Evolutionary conservation across 1,140 invertebrate species (phyloP).

Genomic region (Nasonia giraulti): DNA sequence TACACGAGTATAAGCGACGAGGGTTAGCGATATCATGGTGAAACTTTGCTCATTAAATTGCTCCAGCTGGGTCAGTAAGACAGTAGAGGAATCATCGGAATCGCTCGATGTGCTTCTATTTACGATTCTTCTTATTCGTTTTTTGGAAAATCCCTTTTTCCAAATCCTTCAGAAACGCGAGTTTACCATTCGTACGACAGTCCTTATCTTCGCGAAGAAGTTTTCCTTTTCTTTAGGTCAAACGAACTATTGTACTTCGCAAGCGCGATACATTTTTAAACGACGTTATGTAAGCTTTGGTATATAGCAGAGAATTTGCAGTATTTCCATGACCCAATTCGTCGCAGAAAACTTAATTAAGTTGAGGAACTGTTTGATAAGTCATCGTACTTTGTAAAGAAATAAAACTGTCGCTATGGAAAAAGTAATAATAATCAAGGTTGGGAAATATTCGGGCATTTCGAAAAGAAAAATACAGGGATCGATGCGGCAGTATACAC

Average conservation of each 20-base stretch:
- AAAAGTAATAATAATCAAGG: too few species aligned
- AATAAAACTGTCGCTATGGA: too few species aligned
- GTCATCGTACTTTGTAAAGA: not conserved
- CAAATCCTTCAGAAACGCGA: not conserved
- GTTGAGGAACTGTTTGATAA: not conserved
- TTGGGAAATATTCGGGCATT: not conserved
- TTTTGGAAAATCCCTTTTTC: not conserved
- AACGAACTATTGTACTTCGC: not conserved
- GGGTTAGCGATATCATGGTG: constrained; percentile 2
- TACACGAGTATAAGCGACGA: not conserved
- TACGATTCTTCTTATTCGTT: not conserved
- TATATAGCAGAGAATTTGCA: not conserved
- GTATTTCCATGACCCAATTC: not conserved
- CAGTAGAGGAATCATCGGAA: constrained; percentile 18
- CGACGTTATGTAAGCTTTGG: not conserved
- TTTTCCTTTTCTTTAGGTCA: not conserved
- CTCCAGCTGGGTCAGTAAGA: not conserved
- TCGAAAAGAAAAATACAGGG: not conserved
- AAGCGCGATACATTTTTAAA: not conserved
- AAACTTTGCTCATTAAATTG: constrained; percentile 32
- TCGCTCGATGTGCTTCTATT: constrained; percentile 4
- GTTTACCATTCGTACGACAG: not conserved
- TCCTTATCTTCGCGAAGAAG: not conserved
- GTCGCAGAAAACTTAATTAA: not conserved
- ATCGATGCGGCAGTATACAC: not conserved